These are phyloP conservation scores for Lochmaea crataegi DNA, from an alignment of 2,888 invertebrate species.

Conservation along the genomic window DNA sequence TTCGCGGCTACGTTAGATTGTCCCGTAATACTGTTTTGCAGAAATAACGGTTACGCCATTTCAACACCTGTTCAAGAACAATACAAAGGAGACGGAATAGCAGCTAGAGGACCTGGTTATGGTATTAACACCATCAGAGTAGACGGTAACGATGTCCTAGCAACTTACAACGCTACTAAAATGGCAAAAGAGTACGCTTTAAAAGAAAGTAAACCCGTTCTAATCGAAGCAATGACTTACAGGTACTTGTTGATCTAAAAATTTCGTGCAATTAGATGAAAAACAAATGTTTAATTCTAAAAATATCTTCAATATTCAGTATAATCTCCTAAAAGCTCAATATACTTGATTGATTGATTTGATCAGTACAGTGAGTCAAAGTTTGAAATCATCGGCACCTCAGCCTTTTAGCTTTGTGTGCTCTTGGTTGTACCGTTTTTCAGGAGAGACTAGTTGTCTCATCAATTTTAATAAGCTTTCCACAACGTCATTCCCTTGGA, in stretches of 20 bases:
- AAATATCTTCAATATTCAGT: too few species aligned
- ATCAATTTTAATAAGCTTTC: too few species aligned
- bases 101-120: slow-evolving; percentile 88
- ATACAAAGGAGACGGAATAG: slow-evolving; percentile 96
- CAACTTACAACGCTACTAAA: slow-evolving; percentile 90
- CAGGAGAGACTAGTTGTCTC: too few species aligned
- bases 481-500: too few species aligned
- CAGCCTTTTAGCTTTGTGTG: too few species aligned
- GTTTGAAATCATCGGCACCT: too few species aligned
- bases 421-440: too few species aligned
- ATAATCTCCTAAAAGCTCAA: too few species aligned
- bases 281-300: not conserved
- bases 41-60: slow-evolving; percentile 99
- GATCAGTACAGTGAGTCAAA: too few species aligned
- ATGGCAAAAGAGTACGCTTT: slow-evolving; percentile 80
- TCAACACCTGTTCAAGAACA: slow-evolving; percentile 95
- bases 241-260: slow-evolving; percentile 63
- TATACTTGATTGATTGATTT: too few species aligned
- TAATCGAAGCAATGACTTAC: slow-evolving; percentile 98
- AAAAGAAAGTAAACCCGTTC: slow-evolving; percentile 83
- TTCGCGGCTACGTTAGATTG: slow-evolving; percentile 96
- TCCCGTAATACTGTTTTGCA: slow-evolving; percentile 94
- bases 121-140: slow-evolving; percentile 91
- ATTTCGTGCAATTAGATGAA: not conserved
- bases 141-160: slow-evolving; percentile 97